Evolutionary conservation across 1,140 invertebrate genomes (phyloP), one percentile per base, ranked within the genome.

Genomic region (Lordiphosa mommai): DNA sequence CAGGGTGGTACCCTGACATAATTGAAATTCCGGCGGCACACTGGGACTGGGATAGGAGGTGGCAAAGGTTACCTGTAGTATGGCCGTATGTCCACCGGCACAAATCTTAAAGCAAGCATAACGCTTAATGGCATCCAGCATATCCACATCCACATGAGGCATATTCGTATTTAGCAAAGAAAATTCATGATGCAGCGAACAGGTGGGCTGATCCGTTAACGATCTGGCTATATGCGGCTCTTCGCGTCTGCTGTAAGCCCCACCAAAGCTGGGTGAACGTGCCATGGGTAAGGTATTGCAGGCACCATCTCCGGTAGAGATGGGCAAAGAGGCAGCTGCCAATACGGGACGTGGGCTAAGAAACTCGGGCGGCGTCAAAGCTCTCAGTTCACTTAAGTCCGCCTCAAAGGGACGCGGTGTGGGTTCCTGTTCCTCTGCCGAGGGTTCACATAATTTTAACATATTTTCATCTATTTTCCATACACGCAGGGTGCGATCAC

Each of bases 401-500:
- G 65, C 16, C 8, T 82, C 76, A 9, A 58, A 82, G 1, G 57
- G 49, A 6, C 23, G 38, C n/a, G 6, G 6, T 3, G 38, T 41
- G 4, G 14, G 7, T 3, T 84, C 77, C 36, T 77, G 68, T 9
- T 84, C 79, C 9, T 84, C 79, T 0, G 77, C 58, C 3, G 77
- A 72, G 87, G 92, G 84, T 32, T 88, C 82, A 46, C 93, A 93
- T 60, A 93, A 89, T 86, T 95, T 96, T 65, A 96, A 92, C 47
- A 98, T 90, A 63, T 94, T 93, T 17, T 94, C 92, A 88, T 97
- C 95, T 69, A 98, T 95, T 85, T 94, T 94, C 94, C 97, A 98
- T 10, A 98, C 93, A 48, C 97, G 90, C 13, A 99, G 90, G 43
- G 93, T 96, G 72, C 98, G 96, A 91, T 99, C 97, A 86, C 96